Evolutionary conservation across 2,113 vertebrate genomes (phyloP).

Genomic region (Carlito syrichta): DNA sequence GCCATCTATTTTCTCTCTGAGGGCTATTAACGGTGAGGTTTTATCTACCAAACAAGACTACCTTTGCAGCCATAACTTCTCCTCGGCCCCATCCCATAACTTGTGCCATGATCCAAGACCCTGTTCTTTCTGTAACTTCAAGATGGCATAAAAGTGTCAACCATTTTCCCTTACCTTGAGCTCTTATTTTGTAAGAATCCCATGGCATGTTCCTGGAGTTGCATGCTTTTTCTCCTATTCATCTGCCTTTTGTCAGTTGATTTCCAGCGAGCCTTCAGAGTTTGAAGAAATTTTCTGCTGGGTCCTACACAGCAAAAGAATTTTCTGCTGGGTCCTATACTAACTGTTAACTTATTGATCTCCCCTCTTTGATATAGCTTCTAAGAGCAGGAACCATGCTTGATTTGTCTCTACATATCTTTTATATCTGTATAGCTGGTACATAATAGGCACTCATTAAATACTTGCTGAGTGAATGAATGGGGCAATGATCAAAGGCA

Average conservation of each 20-base stretch:
- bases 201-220: not conserved
- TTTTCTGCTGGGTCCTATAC: not conserved
- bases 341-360: not conserved
- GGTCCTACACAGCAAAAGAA: not conserved
- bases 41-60: not conserved
- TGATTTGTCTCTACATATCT: not conserved
- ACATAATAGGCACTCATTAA: constrained; percentile 8
- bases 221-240: not conserved
- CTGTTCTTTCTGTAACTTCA: not conserved
- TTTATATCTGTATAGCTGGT: not conserved
- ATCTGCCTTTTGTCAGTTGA: not conserved
- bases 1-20: not conserved
- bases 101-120: not conserved
- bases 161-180: not conserved
- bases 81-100: not conserved
- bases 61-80: not conserved
- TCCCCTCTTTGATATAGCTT: not conserved
- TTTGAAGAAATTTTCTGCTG: not conserved
- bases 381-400: not conserved
- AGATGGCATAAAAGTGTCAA: not conserved
- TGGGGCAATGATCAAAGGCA: not conserved
- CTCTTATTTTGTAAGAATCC: not conserved
- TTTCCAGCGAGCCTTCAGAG: not conserved
- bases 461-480: constrained; percentile 10
- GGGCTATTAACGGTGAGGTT: not conserved